Conservation (phyloP, 2,888 invertebrate species). For the Pasiphila rectangulata region DNA sequence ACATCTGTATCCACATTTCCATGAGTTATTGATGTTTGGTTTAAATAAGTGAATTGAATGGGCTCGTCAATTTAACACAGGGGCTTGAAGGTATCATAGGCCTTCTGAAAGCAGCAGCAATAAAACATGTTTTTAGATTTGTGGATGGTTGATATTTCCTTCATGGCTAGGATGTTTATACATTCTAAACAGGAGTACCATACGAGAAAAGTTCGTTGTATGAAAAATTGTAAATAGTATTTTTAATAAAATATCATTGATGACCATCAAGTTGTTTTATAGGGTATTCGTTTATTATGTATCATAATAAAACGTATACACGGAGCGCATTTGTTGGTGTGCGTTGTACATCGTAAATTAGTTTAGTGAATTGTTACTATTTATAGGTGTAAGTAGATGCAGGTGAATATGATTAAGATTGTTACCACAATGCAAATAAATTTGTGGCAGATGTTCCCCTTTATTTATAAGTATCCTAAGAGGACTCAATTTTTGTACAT, state of each 20-base stretch:
- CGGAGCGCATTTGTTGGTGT: slow-evolving; percentile 54
- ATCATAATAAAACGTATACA: slow-evolving; percentile 46
- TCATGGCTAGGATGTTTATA: slow-evolving; percentile 48
- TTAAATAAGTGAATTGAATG: slow-evolving; percentile 32
- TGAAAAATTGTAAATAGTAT: slow-evolving; percentile 70
- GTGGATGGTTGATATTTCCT: slow-evolving; percentile 64
- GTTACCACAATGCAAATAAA: slow-evolving; percentile 51
- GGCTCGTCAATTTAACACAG: slow-evolving; percentile 21
- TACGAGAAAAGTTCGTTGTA: slow-evolving; percentile 52
- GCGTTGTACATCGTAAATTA: slow-evolving; percentile 49
- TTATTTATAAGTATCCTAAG: slow-evolving; percentile 55
- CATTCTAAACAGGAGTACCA: slow-evolving; percentile 74
- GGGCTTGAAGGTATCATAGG: background rate
- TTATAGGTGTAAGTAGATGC: slow-evolving; percentile 56
- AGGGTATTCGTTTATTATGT: slow-evolving; percentile 45
- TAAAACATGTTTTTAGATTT: slow-evolving; percentile 2
- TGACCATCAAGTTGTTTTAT: slow-evolving; percentile 38
- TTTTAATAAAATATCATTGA: slow-evolving; percentile 61
- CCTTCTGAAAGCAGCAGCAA: slow-evolving; percentile 2
- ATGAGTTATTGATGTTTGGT: slow-evolving; percentile 27
- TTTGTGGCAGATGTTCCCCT: slow-evolving; percentile 61
- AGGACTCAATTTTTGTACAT: slow-evolving; percentile 53
- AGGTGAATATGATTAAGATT: slow-evolving; percentile 71
- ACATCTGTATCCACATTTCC: slow-evolving; percentile 24
- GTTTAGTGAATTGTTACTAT: slow-evolving; percentile 56